phyloP scores from a whole-genome alignment of 2,797 vertebrate species.

The Chrosomus eos region DNA sequence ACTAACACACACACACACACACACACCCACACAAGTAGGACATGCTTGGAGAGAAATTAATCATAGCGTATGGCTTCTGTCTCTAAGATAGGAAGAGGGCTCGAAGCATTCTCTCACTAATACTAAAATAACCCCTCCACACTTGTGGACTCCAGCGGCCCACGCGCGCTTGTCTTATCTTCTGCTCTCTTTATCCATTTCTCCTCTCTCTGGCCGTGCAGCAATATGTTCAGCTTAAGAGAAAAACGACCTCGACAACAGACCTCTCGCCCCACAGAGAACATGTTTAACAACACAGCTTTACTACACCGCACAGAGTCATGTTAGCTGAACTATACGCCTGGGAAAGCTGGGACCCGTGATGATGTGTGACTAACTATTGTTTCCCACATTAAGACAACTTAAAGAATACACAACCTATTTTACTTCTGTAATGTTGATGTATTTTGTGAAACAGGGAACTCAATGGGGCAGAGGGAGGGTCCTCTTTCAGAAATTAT shows the following conservation, averaged over 20 bases:
- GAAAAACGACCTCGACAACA: background rate
- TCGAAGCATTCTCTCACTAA: slow-evolving; percentile 59
- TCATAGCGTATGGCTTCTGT: slow-evolving; percentile 76
- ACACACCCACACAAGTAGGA: slow-evolving; percentile 58
- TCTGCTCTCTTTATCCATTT: slow-evolving; percentile 17
- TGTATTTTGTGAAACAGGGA: background rate
- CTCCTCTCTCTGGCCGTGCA: slow-evolving; percentile 32
- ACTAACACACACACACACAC: slow-evolving; percentile 6
- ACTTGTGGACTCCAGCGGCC: background rate
- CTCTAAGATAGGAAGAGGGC: slow-evolving; percentile 65
- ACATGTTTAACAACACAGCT: background rate
- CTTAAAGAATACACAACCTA: background rate
- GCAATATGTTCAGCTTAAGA: slow-evolving; percentile 7
- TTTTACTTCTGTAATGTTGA: background rate
- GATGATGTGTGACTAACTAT: background rate
- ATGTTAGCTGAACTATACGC: background rate
- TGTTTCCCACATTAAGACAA: background rate
- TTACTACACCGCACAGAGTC: background rate
- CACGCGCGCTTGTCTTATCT: slow-evolving; percentile 4
- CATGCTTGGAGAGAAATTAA: slow-evolving; percentile 73
- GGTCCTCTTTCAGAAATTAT: background rate
- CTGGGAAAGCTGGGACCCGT: background rate
- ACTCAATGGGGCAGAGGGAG: background rate
- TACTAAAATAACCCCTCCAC: slow-evolving; percentile 8
- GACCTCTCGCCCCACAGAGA: background rate